These are phyloP conservation scores for Aphaenogaster floridana DNA, from an alignment of 1,140 invertebrate genomes.

Conservation along the genomic window DNA sequence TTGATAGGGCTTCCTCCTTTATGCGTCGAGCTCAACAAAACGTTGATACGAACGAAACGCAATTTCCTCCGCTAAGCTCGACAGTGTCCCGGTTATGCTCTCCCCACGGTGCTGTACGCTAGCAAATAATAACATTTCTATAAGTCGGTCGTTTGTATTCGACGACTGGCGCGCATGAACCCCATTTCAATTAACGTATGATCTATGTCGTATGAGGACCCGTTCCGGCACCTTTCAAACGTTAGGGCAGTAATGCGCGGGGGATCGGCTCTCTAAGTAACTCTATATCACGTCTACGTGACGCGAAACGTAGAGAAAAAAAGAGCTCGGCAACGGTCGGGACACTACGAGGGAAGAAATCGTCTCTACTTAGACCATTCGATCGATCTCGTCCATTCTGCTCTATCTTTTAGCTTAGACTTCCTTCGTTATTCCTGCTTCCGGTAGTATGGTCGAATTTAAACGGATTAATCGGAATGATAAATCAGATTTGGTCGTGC, in stretches of 20 bases:
- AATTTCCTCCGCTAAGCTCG: constrained; percentile 77
- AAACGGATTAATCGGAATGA: constrained; percentile 8
- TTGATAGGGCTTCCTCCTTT: constrained; percentile 11
- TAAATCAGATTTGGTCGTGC: background rate
- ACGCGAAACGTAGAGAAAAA: constrained; percentile 81
- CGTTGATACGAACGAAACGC: constrained; percentile 70
- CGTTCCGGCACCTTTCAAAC: constrained; percentile 84
- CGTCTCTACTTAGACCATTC: constrained; percentile 66
- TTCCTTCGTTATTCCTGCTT: constrained; percentile 18
- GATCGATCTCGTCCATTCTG: constrained; percentile 63
- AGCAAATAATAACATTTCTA: constrained; percentile 87
- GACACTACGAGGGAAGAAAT: constrained; percentile 53
- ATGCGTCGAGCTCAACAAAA: constrained; percentile 58
- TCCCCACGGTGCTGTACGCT: constrained; percentile 38
- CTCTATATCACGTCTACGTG: constrained; percentile 87
- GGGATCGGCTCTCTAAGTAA: constrained; percentile 86
- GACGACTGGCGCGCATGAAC: constrained; percentile 82
- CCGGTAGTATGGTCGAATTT: constrained; percentile 5
- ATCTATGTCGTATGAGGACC: constrained; percentile 86
- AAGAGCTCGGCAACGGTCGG: constrained; percentile 68
- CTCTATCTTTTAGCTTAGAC: constrained; percentile 14
- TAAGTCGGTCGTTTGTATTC: constrained; percentile 87
- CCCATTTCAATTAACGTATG: constrained; percentile 88
- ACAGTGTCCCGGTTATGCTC: constrained; percentile 48
- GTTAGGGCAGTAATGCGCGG: constrained; percentile 80